A percentile compares a stretch with the other conserved stretches of the same genome.
Conservation (phyloP, 2,888 invertebrate genomes). For the Mimumesa dahlbomi region DNA sequence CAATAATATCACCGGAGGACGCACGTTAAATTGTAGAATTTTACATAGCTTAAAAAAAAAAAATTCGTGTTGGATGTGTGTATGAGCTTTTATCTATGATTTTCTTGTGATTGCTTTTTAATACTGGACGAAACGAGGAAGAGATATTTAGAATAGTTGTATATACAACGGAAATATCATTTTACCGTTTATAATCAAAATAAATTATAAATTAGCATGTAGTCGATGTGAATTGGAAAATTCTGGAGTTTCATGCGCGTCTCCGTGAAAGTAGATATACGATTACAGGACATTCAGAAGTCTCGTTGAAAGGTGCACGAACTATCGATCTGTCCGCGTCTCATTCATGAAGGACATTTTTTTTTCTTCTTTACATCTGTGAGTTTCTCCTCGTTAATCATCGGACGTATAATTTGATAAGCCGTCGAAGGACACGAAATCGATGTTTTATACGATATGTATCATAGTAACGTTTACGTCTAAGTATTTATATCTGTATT, state of each 20-base stretch:
- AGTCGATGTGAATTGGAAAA: too few relatives aligned
- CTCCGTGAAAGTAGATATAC: conserved; percentile 24
- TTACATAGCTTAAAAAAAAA: too few relatives aligned
- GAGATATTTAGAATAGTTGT: too few relatives aligned
- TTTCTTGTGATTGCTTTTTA: too few relatives aligned
- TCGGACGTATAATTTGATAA: conserved; percentile 55
- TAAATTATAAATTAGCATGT: conserved; percentile 33
- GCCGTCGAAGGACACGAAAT: conserved; percentile 54
- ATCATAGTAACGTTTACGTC: conserved; percentile 78
- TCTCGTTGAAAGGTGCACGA: conserved; percentile 11
- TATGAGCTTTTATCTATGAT: too few relatives aligned
- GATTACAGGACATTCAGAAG: conserved; percentile 38
- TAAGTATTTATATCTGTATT: conserved; percentile 79
- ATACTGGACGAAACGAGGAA: too few relatives aligned
- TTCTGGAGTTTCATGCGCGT: too few relatives aligned
- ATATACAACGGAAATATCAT: too few relatives aligned
- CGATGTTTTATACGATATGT: conserved; percentile 77
- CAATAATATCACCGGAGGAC: too few relatives aligned
- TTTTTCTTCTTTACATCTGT: conserved; percentile 25
- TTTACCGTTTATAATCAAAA: too few relatives aligned
- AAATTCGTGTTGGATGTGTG: too few relatives aligned
- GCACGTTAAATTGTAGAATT: too few relatives aligned
- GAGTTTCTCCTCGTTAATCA: conserved; percentile 55
- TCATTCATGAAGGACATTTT: conserved; percentile 14
- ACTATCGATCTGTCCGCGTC: conserved; percentile 28